These are phyloP conservation scores for Sceloporus tristichus DNA, from an alignment of 2,113 vertebrate genomes.

Conservation along the genomic window DNA sequence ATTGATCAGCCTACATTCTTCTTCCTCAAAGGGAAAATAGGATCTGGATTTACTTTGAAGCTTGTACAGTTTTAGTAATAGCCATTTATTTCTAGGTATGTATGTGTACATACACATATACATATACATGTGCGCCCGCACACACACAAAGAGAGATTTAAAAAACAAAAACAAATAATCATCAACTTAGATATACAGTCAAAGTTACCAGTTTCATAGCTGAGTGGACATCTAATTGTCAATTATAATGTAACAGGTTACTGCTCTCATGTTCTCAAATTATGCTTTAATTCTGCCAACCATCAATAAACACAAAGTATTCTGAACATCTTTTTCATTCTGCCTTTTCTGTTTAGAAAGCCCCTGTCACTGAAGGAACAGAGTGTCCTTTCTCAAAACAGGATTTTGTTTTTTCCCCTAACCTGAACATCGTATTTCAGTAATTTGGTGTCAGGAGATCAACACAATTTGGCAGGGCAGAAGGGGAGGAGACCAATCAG, in stretches of 20 bases:
- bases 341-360: neutral
- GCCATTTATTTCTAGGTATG: too few relatives aligned
- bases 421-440: constrained; percentile 34
- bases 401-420: constrained; percentile 28
- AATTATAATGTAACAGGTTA: constrained; percentile 40
- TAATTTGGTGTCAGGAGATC: constrained; percentile 37
- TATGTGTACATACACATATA: too few relatives aligned
- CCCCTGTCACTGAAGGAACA: constrained; percentile 35
- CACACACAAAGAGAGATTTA: too few relatives aligned
- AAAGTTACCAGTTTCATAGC: constrained; percentile 4
- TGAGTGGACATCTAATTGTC: constrained; percentile 12
- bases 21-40: too few relatives aligned
- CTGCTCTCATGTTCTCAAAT: constrained; percentile 43
- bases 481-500: constrained; percentile 2
- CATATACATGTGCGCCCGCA: too few relatives aligned
- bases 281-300: constrained; percentile 39
- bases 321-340: constrained; percentile 31
- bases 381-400: constrained; percentile 28
- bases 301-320: constrained; percentile 31
- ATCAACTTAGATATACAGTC: neutral
- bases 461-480: constrained; percentile 22
- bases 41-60: too few relatives aligned
- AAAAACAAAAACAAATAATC: neutral
- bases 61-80: too few relatives aligned
- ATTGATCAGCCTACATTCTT: too few relatives aligned